Evolutionary conservation across 2,797 vertebrate species (phyloP), one percentile per base, ranked within the genome.

Genomic region (Aythya fuligula): DNA sequence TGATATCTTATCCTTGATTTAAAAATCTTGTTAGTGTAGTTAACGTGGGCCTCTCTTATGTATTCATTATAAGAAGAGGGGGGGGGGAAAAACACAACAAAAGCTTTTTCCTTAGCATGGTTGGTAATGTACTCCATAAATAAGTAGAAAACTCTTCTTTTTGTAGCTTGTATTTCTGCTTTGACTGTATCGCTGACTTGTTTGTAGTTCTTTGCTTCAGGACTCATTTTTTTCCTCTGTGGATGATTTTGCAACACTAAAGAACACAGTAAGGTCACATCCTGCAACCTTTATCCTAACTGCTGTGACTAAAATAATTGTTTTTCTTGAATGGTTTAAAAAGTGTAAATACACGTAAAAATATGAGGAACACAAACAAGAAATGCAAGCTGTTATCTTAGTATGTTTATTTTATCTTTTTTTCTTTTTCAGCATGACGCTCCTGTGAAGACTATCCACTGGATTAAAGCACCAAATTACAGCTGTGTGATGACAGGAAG

Each of bases 401-500:
- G 51, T 82, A 58, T 61, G 1, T 58, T 1, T 58, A 15, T 62
- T 87, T 72, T 67, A 18, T 72, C 17, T 87, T 72, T 56, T 11
- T 94, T 71, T 85, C 43, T 85, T 49, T 65, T 89, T 80, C 41
- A 99, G 99, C 99, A 99, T 11, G 99, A 99, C 27, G 99, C 99
- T 27, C 99, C 99, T 28, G 99, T 99, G 89, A 99, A 99, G 96
- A 98, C 99, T 24, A 98, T 99, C 90, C 99, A 99, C 84, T 99
- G 99, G 99, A 99, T 99, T 93, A 99, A 99, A 98, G 99, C 99
- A n/a, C 99, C 99, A 5, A 99, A 99, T 98, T 99, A 99, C 93
- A 99, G 98, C 97, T 99, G 99, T 85, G 93, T 99, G 94, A 99
- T 99, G 99, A 99, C 99, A 3, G 99, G 99, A 66, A 99, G 99